A percentile compares a stretch with the other conserved stretches of the same genome.
These are phyloP conservation scores for Zaprionus taronus DNA, from an alignment of 1,140 invertebrate species.

Conservation along the genomic window DNA sequence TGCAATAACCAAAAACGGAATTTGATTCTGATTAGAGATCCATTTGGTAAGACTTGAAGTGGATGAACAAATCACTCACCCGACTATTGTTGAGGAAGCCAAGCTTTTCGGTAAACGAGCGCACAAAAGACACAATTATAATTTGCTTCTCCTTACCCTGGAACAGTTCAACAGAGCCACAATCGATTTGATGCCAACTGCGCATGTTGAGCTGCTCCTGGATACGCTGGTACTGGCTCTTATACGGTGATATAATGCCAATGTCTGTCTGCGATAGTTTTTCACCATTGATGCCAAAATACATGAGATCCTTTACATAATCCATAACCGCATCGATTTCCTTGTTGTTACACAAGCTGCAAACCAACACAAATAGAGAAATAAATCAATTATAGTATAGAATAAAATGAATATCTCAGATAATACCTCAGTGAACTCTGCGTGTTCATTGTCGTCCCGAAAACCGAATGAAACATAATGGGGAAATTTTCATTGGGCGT, in stretches of 20 bases:
- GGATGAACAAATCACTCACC: slow-evolving; percentile 77
- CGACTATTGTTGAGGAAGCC: slow-evolving; percentile 90
- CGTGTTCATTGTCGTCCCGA: slow-evolving; percentile 78
- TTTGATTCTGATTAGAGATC: background rate
- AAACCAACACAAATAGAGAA: background rate
- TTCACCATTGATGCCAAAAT: slow-evolving; percentile 81
- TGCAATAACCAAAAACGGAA: slow-evolving; percentile 82
- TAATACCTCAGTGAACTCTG: slow-evolving; percentile 67
- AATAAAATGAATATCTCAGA: background rate
- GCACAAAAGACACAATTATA: slow-evolving; percentile 92
- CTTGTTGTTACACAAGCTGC: slow-evolving; percentile 68
- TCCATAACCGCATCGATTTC: slow-evolving; percentile 87
- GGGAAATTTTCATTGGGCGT: slow-evolving; percentile 85
- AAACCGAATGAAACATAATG: slow-evolving; percentile 88
- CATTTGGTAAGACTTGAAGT: no score
- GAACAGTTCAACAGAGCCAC: slow-evolving; percentile 94
- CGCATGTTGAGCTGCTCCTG: slow-evolving; percentile 84
- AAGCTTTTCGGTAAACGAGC: slow-evolving; percentile 87
- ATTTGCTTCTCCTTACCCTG: slow-evolving; percentile 93
- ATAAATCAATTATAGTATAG: background rate
- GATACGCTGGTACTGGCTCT: slow-evolving; percentile 87
- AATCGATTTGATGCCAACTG: slow-evolving; percentile 85
- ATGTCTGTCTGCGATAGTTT: slow-evolving; percentile 88
- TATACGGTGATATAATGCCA: slow-evolving; percentile 94
- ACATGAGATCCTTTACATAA: slow-evolving; percentile 85